Conservation (phyloP, 2,888 invertebrate species). For the Lasioglossum zephyrum region DNA sequence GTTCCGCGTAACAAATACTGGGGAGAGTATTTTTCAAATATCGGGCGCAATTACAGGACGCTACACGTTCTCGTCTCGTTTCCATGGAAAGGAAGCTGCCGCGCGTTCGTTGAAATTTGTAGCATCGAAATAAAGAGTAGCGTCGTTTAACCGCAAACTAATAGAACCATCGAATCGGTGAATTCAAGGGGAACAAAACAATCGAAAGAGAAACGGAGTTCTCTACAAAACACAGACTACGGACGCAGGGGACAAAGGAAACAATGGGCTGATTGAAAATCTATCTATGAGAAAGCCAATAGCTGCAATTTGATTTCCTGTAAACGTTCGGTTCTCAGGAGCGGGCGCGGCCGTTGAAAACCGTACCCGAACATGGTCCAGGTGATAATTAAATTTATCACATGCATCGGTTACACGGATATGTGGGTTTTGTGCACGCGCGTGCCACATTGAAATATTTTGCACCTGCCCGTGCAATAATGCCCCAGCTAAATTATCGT, state of each 20-base stretch:
- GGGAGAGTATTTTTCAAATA: too few species aligned
- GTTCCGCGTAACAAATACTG: neutral
- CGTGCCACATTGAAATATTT: slow-evolving; percentile 71
- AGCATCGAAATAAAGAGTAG: neutral
- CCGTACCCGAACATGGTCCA: slow-evolving; percentile 23
- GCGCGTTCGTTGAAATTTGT: neutral
- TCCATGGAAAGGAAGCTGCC: neutral
- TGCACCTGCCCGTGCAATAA: slow-evolving; percentile 71
- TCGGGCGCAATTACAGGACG: neutral
- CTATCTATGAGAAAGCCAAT: neutral
- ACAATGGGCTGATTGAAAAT: slow-evolving; percentile 3
- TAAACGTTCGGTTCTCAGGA: neutral
- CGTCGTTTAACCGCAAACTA: neutral
- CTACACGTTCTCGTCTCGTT: neutral
- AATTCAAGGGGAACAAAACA: neutral
- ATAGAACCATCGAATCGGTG: neutral
- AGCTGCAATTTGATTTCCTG: neutral
- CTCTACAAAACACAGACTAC: neutral
- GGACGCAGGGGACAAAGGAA: neutral
- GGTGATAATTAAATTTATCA: slow-evolving; percentile 74
- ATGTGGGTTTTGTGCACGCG: slow-evolving; percentile 37
- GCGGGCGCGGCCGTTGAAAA: neutral
- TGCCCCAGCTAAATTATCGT: slow-evolving; percentile 72
- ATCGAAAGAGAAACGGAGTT: neutral
- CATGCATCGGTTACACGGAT: slow-evolving; percentile 60